Evolutionary conservation across 2,797 vertebrate species (phyloP).

Genomic region (Oreochromis mossambicus): DNA sequence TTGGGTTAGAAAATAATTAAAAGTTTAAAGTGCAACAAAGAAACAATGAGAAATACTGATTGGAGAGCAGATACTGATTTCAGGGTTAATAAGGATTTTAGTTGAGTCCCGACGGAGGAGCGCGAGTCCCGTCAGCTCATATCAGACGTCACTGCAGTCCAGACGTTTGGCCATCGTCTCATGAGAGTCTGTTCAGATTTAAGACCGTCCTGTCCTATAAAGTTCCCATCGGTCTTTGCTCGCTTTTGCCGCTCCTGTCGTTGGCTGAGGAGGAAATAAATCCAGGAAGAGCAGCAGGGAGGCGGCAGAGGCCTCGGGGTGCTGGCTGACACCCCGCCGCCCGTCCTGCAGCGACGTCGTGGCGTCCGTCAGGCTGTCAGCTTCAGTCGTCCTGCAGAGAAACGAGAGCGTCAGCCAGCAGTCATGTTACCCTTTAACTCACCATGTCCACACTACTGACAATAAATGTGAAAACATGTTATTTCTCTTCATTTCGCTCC

Average conservation of each 20-base stretch:
- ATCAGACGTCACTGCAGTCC: neutral
- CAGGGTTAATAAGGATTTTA: neutral
- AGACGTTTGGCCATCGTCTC: neutral
- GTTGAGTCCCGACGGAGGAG: neutral
- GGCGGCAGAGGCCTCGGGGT: neutral
- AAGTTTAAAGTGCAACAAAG: constrained; percentile 74
- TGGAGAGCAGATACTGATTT: constrained; percentile 33
- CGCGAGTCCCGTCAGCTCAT: neutral
- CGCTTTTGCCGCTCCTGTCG: neutral
- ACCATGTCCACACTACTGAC: constrained; percentile 23
- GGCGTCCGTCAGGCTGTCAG: constrained; percentile 56
- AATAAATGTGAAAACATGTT: constrained; percentile 11
- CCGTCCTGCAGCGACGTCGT: neutral
- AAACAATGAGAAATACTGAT: constrained; percentile 62
- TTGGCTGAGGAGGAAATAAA: neutral
- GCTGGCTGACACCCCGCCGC: constrained; percentile 10
- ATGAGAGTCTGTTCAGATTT: neutral
- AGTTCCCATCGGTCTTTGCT: neutral
- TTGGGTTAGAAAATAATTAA: constrained; percentile 36
- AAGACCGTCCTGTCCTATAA: neutral
- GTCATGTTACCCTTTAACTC: neutral
- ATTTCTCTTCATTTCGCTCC: neutral
- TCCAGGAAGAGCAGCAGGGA: neutral
- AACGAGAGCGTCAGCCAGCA: neutral
- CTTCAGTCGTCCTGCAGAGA: constrained; percentile 74